phyloP scores from a whole-genome alignment of 2,888 invertebrate genomes.

The Yponomeuta plumbellus region DNA sequence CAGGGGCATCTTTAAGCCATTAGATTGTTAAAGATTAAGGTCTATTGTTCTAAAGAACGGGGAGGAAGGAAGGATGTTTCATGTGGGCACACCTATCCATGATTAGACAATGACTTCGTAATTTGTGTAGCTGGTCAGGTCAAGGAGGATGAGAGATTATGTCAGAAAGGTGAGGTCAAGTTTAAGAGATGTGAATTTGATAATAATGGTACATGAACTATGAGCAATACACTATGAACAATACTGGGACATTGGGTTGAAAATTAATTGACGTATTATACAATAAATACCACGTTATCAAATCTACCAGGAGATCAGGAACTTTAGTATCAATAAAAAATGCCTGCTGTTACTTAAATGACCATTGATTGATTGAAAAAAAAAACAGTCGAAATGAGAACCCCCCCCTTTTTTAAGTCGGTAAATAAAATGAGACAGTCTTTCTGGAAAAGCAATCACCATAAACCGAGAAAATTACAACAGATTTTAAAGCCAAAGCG shows the following conservation, averaged over 20 bases:
- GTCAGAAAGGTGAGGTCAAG: constrained; percentile 5
- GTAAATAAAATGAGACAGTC: not conserved
- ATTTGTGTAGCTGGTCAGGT: constrained; percentile 6
- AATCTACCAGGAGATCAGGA: too few relatives aligned
- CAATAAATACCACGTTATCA: too few relatives aligned
- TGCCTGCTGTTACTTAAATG: not conserved
- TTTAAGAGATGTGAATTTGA: not conserved
- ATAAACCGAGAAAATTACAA: not conserved
- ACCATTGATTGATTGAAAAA: not conserved
- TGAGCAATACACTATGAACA: too few relatives aligned
- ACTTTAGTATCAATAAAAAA: not conserved
- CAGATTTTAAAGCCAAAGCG: not conserved
- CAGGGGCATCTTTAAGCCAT: not conserved
- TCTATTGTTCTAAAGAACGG: constrained; percentile 36
- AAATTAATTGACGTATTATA: too few relatives aligned
- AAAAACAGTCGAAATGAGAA: too few relatives aligned
- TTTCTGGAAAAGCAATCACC: not conserved
- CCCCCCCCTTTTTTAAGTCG: too few relatives aligned
- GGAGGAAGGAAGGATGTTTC: constrained; percentile 11
- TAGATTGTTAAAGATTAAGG: constrained; percentile 33
- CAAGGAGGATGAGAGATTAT: constrained; percentile 7
- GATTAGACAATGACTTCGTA: constrained; percentile 2
- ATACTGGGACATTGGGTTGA: too few relatives aligned
- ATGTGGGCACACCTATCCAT: not conserved
- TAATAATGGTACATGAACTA: not conserved